phyloP scores from a whole-genome alignment of 2,888 invertebrate genomes.

The Ophion slaviceki region DNA sequence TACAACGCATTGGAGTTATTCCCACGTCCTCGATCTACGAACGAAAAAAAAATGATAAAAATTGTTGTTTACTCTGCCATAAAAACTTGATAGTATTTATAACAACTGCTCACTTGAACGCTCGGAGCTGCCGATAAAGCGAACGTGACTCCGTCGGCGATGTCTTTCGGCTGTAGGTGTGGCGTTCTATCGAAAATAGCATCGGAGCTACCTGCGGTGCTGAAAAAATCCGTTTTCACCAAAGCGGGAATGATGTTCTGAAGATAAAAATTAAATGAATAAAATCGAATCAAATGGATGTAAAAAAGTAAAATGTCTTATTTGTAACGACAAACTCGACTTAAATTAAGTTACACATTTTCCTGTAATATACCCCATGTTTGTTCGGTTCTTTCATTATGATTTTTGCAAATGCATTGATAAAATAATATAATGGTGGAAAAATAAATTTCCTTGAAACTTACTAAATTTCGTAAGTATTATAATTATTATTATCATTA shows the following conservation, averaged over 20 bases:
- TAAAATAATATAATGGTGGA: not conserved
- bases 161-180: slow-evolving; percentile 80
- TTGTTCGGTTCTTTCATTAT: not conserved
- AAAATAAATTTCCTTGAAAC: not conserved
- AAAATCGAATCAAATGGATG: not conserved
- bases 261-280: not conserved
- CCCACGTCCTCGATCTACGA: slow-evolving; percentile 53
- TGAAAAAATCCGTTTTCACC: slow-evolving; percentile 85
- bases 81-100: not conserved
- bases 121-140: slow-evolving; percentile 78
- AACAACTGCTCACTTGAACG: slow-evolving; percentile 56
- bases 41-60: not conserved
- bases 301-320: not conserved
- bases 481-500: too few species aligned
- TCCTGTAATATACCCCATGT: too few species aligned
- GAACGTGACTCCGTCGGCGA: slow-evolving; percentile 81
- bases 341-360: too few species aligned
- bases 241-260: slow-evolving; percentile 87
- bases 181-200: slow-evolving; percentile 61
- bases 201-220: slow-evolving; percentile 58
- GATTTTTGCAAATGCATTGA: not conserved
- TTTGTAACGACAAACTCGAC: not conserved
- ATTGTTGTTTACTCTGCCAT: not conserved
- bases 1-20: slow-evolving; percentile 52
- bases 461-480: too few species aligned